A percentile compares a stretch with the other conserved stretches of the same genome.
Conservation (phyloP, 2,888 invertebrate genomes). For the Sphecodes monilicornis region DNA sequence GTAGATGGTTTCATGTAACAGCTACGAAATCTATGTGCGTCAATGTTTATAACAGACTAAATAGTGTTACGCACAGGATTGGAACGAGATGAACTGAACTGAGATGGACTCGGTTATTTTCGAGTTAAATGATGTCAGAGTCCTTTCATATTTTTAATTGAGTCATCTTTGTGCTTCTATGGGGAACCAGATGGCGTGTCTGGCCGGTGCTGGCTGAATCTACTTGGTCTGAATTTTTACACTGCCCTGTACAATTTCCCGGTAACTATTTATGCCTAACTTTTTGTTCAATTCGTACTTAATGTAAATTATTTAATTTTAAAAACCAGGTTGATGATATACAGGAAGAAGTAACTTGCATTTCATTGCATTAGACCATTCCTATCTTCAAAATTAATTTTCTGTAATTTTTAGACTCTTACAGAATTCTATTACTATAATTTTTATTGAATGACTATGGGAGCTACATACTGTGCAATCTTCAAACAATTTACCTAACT, state of each 20-base stretch:
- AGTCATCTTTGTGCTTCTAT: neutral
- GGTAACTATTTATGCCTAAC: too few species aligned
- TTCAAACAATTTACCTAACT: neutral
- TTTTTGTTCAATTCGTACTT: too few species aligned
- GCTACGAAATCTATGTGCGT: neutral
- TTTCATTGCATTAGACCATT: too few species aligned
- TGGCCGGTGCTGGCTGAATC: neutral
- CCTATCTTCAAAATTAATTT: neutral
- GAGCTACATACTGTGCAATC: neutral
- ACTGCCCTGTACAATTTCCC: too few species aligned
- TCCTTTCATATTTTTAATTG: neutral
- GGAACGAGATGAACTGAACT: neutral
- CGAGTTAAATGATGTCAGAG: neutral
- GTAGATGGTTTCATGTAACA: neutral
- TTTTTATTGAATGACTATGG: neutral
- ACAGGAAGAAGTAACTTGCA: too few species aligned
- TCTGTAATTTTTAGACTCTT: neutral
- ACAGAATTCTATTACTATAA: neutral
- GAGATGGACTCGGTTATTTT: neutral
- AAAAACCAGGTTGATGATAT: too few species aligned
- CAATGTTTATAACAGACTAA: constrained; percentile 2
- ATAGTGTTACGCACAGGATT: neutral
- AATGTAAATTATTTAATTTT: too few species aligned
- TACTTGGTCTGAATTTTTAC: neutral
- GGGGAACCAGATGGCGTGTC: neutral